A percentile compares a stretch with the other conserved stretches of the same genome.
phyloP scores from a whole-genome alignment of 2,113 vertebrate genomes.

The Cnemophilus loriae region DNA sequence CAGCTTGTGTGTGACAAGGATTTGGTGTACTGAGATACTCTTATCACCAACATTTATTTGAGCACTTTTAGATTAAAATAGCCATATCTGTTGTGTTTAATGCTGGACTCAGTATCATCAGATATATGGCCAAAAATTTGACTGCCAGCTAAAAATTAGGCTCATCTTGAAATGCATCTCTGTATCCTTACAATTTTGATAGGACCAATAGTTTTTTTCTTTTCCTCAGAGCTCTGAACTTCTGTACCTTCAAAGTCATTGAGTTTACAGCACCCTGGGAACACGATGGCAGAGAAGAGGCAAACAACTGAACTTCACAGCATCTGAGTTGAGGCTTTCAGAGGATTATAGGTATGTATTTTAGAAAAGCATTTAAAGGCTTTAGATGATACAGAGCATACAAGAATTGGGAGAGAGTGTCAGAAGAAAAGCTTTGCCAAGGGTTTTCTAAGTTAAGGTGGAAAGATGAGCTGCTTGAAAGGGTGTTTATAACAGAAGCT shows the following conservation, averaged over 20 bases:
- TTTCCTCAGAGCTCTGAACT: neutral
- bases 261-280: neutral
- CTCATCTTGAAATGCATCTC: neutral
- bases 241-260: neutral
- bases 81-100: neutral
- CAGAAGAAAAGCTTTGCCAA: neutral
- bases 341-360: neutral
- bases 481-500: neutral
- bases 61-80: neutral
- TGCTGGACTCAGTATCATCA: neutral
- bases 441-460: neutral
- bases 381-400: neutral
- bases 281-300: neutral
- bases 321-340: neutral
- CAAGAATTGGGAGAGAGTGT: neutral
- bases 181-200: neutral
- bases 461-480: neutral
- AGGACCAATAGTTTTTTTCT: neutral
- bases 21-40: neutral
- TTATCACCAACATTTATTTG: neutral
- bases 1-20: neutral
- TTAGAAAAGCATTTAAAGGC: neutral
- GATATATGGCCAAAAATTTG: neutral
- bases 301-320: neutral
- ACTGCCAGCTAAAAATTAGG: neutral